Base-by-base conservation (phyloP, 2,797 vertebrate genomes). In the Rousettus madagascariensis region DNA sequence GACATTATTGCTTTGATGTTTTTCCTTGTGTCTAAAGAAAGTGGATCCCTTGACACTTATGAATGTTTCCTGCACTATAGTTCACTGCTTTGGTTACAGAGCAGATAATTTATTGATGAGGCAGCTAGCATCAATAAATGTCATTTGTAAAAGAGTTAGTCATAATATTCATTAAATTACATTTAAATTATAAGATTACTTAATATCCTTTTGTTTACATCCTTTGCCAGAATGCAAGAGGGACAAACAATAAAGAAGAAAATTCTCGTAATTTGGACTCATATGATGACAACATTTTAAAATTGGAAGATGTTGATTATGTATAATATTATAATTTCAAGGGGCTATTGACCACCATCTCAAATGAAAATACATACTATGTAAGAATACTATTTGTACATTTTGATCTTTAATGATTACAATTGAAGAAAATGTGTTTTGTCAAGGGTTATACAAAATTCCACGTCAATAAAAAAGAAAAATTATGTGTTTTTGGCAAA, bases 121-220 rank as follows among this genome's bases (percentile, higher is more conserved):
- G 28, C 30, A 36, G 7, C 16, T 46, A 59, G 65, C 8, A 79
- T 53, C 30, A 41, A 33, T 86, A 43, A 90, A 68, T 57, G 41
- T 22, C 72, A 63, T 82, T 91, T 92, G 72, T 28, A 79, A 59
- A 92, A 91, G 33, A 68, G 59, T 11, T n/a, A 80, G 38, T 43
- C 59, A 69, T 66, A 68, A 36, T 13, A 10, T 33, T 90, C n/a
- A 85, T 88, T 85, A 75, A 85, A 79, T 87, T 65, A 38, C 59
- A 71, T 59, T 87, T 89, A 36, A 93, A 92, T 69, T 79, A 19
- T 85, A 86, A 80, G 65, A 87, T 95, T 33, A 85, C 61, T 87
- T 65, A 74, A 87, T 95, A 36, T 66, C 26, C 63, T 95, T 84
- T 71, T 55, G 41, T 49, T 91, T 71, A 4, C 13, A 61, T 77